Percentiles rank a stretch among this genome's conserved stretches.
phyloP scores from a whole-genome alignment of 2,113 vertebrate genomes.

The Paramisgurnus dabryanus region DNA sequence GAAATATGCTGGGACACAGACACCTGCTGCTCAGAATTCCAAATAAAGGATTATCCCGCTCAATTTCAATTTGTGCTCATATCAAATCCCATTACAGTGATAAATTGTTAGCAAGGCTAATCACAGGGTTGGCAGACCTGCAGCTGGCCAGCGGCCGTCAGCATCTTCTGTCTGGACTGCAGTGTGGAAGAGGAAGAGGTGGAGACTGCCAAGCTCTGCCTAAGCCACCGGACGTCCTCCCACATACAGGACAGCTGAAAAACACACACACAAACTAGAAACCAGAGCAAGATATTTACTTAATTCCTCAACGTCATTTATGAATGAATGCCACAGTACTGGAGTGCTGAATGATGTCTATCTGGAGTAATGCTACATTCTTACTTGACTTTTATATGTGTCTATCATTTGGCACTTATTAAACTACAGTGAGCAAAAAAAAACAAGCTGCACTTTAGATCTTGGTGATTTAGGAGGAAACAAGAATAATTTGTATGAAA shows the following conservation, averaged over 20 bases:
- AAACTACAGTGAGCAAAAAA: too few relatives aligned
- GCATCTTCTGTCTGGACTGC: slow-evolving; percentile 95
- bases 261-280: slow-evolving; percentile 28
- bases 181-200: slow-evolving; percentile 90
- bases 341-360: background rate
- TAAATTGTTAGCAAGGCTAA: slow-evolving; percentile 41
- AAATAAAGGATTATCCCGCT: slow-evolving; percentile 37
- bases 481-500: background rate
- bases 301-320: slow-evolving; percentile 22
- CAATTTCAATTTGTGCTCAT: slow-evolving; percentile 43
- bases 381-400: background rate
- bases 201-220: slow-evolving; percentile 88
- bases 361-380: background rate
- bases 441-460: too few relatives aligned
- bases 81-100: slow-evolving; percentile 42
- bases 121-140: slow-evolving; percentile 79
- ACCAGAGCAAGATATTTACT: slow-evolving; percentile 15
- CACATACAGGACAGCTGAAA: slow-evolving; percentile 96
- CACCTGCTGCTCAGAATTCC: slow-evolving; percentile 3
- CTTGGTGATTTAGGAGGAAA: slow-evolving; percentile 7
- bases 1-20: slow-evolving; percentile 27
- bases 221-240: slow-evolving; percentile 96
- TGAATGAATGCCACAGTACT: background rate
- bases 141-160: slow-evolving; percentile 86
- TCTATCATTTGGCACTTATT: too few relatives aligned